A percentile compares a stretch with the other conserved stretches of the same genome.
These are phyloP conservation scores for Amyelois transitella DNA, from an alignment of 1,140 invertebrate species.

Conservation along the genomic window DNA sequence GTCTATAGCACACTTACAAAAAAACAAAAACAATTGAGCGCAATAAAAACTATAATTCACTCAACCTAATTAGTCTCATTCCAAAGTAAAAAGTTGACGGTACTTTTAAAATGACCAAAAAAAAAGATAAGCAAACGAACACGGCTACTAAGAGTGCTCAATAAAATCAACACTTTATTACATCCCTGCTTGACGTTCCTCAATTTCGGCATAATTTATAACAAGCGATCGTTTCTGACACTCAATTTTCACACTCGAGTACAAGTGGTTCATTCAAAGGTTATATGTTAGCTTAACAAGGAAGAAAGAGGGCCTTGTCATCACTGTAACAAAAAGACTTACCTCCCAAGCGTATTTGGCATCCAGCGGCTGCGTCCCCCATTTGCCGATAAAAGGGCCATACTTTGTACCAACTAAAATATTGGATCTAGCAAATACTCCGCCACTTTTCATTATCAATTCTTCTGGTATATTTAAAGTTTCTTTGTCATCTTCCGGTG, in stretches of 20 bases:
- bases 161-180: conserved; percentile 65
- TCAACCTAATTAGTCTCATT: background rate
- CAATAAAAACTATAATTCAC: background rate
- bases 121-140: conserved; percentile 24
- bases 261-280: conserved; percentile 48
- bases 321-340: conserved; percentile 49
- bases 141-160: conserved; percentile 42
- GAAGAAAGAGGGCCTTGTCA: conserved; percentile 28
- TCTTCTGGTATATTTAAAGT: conserved; percentile 57
- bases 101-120: conserved; percentile 12
- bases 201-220: conserved; percentile 55
- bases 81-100: conserved; percentile 9
- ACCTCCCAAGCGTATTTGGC: conserved; percentile 84
- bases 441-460: conserved; percentile 64
- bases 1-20: too few relatives aligned
- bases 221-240: conserved; percentile 32
- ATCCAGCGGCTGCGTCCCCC: conserved; percentile 78
- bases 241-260: conserved; percentile 42
- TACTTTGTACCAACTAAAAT: conserved; percentile 79
- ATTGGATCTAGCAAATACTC: conserved; percentile 74
- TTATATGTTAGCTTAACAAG: conserved; percentile 17
- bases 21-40: conserved; percentile 2
- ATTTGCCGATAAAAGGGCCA: conserved; percentile 82
- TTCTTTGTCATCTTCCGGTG: conserved; percentile 35
- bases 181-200: conserved; percentile 35